phyloP scores from a whole-genome alignment of 2,113 vertebrate species.

The Otus sunia region DNA sequence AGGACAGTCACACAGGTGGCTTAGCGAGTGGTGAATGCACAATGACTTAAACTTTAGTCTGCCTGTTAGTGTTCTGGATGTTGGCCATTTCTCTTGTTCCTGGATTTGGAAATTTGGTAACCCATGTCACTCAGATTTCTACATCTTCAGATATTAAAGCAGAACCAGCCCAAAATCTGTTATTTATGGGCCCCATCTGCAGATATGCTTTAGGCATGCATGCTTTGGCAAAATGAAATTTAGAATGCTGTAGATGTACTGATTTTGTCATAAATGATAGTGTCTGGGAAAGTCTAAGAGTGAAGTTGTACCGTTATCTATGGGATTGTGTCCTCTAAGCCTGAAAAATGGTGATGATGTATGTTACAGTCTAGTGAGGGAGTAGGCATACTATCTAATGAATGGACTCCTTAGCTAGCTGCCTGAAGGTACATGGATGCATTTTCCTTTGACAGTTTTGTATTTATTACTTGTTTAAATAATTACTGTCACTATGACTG shows the following conservation, averaged over 20 bases:
- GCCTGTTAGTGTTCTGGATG: rapidly evolving
- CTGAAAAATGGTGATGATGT: background rate
- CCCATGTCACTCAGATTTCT: background rate
- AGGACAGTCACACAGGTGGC: background rate
- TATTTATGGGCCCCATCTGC: background rate
- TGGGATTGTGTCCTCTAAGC: background rate
- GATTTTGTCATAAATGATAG: background rate
- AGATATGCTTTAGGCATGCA: background rate
- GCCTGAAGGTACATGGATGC: background rate
- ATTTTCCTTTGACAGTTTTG: background rate
- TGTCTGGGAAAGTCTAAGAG: background rate
- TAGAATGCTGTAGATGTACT: background rate
- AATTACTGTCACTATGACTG: background rate
- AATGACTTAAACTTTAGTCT: background rate
- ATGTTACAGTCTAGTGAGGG: background rate
- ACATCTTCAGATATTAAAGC: background rate
- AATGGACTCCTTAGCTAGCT: background rate
- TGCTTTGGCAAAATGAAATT: background rate
- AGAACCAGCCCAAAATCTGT: background rate
- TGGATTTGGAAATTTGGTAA: background rate
- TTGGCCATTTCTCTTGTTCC: background rate
- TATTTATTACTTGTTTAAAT: background rate
- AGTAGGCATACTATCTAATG: background rate
- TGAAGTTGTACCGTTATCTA: background rate
- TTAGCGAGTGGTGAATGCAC: background rate